Conservation (phyloP, 2,797 vertebrate species). For the Dermochelys coriacea region DNA sequence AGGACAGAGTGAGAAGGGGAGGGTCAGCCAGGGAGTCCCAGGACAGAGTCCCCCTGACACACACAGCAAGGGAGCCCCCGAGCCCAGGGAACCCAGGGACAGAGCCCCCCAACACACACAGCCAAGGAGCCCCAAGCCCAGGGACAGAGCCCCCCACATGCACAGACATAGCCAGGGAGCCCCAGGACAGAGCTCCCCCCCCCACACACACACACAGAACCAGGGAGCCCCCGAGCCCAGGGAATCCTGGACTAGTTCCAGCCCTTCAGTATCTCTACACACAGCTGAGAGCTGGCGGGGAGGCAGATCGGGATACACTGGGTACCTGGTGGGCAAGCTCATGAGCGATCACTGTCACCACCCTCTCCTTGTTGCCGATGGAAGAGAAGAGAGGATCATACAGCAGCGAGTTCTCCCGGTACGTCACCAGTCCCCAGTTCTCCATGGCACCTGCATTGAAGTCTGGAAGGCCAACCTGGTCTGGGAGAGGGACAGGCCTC, state of each 20-base stretch:
- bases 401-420: constrained; percentile 89
- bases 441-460: constrained; percentile 94
- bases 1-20: fast-evolving
- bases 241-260: neutral
- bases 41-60: too few species aligned
- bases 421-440: constrained; percentile 96
- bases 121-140: too few species aligned
- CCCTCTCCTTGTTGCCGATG: constrained; percentile 88
- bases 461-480: constrained; percentile 92
- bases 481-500: constrained; percentile 68
- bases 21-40: fast-evolving
- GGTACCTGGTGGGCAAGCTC: constrained; percentile 94
- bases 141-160: too few species aligned
- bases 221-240: too few species aligned
- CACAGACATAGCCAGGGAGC: neutral
- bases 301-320: too few species aligned
- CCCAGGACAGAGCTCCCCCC: too few species aligned
- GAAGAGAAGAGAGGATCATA: constrained; percentile 83
- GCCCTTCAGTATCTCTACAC: neutral
- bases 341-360: constrained; percentile 86
- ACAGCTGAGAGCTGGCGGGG: fast-evolving
- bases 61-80: too few species aligned
- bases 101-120: too few species aligned
- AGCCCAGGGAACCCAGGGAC: too few species aligned
- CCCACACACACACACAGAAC: too few species aligned